These are phyloP conservation scores for Wiebesia pumilae DNA, from an alignment of 1,140 invertebrate species.

Conservation along the genomic window DNA sequence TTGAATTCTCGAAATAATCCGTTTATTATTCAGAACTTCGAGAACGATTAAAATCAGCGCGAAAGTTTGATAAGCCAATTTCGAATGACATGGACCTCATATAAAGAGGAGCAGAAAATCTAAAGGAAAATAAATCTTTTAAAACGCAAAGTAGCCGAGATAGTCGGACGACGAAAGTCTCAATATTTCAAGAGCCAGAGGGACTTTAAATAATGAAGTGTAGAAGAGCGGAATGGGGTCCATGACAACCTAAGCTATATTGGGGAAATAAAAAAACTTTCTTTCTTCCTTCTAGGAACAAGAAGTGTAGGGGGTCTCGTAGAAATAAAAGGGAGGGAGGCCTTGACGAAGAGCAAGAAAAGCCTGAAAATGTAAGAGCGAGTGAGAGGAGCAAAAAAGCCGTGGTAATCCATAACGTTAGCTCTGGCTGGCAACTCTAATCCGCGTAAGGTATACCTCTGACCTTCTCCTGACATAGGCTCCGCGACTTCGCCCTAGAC, in stretches of 20 bases:
- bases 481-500: neutral
- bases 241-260: neutral
- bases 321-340: neutral
- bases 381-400: neutral
- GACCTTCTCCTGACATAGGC: conserved; percentile 19
- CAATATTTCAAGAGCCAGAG: conserved; percentile 45
- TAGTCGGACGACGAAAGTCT: conserved; percentile 7
- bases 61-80: conserved; percentile 46
- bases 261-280: neutral
- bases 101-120: neutral
- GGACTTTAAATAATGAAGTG: conserved; percentile 50
- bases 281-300: neutral
- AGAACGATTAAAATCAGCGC: conserved; percentile 49
- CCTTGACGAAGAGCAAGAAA: too few relatives aligned
- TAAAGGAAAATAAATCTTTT: conserved; percentile 18
- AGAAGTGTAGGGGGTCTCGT: neutral
- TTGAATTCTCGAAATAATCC: conserved; percentile 21
- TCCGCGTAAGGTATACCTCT: conserved; percentile 44
- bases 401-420: conserved; percentile 48
- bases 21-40: conserved; percentile 36
- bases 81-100: conserved; percentile 6
- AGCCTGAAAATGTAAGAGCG: neutral
- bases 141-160: conserved; percentile 39
- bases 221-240: neutral
- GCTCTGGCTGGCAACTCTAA: conserved; percentile 31